A percentile compares a stretch with the other conserved stretches of the same genome.
Evolutionary conservation across 2,113 vertebrate genomes (phyloP).

Genomic region (Ptyas mucosa): DNA sequence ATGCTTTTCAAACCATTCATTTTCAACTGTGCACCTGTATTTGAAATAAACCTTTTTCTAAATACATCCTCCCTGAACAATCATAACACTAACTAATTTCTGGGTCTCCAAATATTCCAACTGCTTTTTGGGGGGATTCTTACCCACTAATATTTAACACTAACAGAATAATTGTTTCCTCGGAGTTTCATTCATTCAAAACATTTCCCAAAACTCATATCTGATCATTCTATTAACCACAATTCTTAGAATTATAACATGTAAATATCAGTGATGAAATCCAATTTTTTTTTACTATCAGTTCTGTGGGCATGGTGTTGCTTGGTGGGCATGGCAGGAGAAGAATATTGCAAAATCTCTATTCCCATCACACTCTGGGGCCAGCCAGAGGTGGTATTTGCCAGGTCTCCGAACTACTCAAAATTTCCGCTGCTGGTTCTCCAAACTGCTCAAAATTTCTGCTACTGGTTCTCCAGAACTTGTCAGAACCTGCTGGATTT

Average conservation of each 20-base stretch:
- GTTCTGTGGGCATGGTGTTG: no score
- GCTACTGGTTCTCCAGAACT: no score
- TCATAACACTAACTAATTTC: background rate
- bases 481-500: no score
- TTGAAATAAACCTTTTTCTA: background rate
- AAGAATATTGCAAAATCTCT: no score
- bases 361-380: no score
- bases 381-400: no score
- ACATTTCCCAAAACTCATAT: background rate
- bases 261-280: background rate
- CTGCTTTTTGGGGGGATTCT: background rate
- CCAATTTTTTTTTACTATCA: no score
- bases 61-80: background rate
- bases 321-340: no score
- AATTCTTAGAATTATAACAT: background rate
- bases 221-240: background rate
- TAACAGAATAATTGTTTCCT: background rate
- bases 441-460: no score
- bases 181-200: background rate
- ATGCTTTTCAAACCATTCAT: background rate
- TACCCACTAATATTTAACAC: background rate
- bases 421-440: no score
- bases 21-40: background rate
- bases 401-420: no score
- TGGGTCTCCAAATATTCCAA: background rate